Evolutionary conservation across 1,140 invertebrate genomes (phyloP).

Genomic region (Macrobrachium rosenbergii): DNA sequence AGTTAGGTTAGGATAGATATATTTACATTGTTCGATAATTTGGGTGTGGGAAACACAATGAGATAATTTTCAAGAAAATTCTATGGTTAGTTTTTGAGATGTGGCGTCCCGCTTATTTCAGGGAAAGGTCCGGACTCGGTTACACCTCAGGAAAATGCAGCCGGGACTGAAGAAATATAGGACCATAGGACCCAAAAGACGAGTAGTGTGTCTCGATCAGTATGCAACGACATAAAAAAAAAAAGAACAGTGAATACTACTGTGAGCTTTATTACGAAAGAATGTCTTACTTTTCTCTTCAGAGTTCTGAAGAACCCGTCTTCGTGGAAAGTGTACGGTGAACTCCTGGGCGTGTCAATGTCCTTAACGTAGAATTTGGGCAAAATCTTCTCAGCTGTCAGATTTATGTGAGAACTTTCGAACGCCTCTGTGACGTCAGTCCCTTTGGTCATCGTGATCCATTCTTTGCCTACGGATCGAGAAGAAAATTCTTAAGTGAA

Average conservation of each 20-base stretch:
- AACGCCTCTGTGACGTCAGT: conserved; percentile 85
- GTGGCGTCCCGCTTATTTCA: too few relatives aligned
- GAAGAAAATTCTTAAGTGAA: too few relatives aligned
- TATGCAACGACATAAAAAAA: not conserved
- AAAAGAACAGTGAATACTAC: not conserved
- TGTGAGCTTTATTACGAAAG: not conserved
- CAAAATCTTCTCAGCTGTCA: conserved; percentile 72
- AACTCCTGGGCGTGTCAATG: conserved; percentile 74
- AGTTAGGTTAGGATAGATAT: too few relatives aligned
- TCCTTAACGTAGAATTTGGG: conserved; percentile 73
- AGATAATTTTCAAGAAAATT: too few relatives aligned
- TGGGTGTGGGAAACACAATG: too few relatives aligned
- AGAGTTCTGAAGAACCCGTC: conserved; percentile 80
- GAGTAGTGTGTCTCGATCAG: too few relatives aligned
- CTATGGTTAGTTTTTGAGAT: too few relatives aligned
- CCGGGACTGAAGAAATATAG: too few relatives aligned
- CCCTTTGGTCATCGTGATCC: conserved; percentile 70
- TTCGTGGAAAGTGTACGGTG: conserved; percentile 78
- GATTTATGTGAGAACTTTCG: conserved; percentile 76
- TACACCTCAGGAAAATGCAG: too few relatives aligned
- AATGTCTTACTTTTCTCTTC: conserved; percentile 72
- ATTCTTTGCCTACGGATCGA: conserved; percentile 49
- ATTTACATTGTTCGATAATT: too few relatives aligned
- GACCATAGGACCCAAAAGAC: too few relatives aligned
- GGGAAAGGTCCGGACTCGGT: too few relatives aligned